Evolutionary conservation across 2,888 invertebrate species (phyloP).

Genomic region (Protophormia terraenovae): DNA sequence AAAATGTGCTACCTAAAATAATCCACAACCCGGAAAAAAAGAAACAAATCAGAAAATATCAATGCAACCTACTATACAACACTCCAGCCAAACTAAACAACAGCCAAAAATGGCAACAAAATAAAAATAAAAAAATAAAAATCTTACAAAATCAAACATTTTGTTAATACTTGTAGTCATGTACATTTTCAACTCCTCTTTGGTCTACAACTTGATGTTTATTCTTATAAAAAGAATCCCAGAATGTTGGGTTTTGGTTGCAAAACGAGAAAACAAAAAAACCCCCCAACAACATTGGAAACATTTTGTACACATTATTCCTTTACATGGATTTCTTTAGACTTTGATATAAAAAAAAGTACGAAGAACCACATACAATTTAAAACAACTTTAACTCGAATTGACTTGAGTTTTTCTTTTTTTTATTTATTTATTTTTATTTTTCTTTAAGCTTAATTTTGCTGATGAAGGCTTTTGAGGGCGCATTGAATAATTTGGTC

Average conservation of each 20-base stretch:
- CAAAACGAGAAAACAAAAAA: neutral
- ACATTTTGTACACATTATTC: constrained; percentile 61
- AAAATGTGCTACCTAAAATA: constrained; percentile 46
- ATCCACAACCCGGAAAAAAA: neutral
- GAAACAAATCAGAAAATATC: constrained; percentile 40
- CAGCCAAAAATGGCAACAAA: neutral
- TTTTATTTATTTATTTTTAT: neutral
- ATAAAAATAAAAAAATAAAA: neutral
- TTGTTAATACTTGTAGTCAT: constrained; percentile 14
- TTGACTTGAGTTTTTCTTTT: neutral
- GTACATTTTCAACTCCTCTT: no score
- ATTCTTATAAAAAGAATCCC: neutral
- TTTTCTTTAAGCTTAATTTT: neutral
- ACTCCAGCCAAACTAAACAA: constrained; percentile 5
- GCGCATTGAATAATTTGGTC: neutral
- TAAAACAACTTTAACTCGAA: neutral
- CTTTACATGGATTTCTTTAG: constrained; percentile 43
- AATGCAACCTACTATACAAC: constrained; percentile 43
- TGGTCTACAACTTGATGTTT: no score
- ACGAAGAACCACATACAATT: neutral
- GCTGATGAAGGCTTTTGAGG: neutral
- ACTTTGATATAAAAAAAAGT: constrained; percentile 2
- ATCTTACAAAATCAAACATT: constrained; percentile 12
- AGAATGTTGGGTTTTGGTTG: neutral
- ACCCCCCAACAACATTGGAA: constrained; percentile 41